These are phyloP conservation scores for Drosophila funebris DNA, from an alignment of 1,140 invertebrate species.

Conservation along the genomic window DNA sequence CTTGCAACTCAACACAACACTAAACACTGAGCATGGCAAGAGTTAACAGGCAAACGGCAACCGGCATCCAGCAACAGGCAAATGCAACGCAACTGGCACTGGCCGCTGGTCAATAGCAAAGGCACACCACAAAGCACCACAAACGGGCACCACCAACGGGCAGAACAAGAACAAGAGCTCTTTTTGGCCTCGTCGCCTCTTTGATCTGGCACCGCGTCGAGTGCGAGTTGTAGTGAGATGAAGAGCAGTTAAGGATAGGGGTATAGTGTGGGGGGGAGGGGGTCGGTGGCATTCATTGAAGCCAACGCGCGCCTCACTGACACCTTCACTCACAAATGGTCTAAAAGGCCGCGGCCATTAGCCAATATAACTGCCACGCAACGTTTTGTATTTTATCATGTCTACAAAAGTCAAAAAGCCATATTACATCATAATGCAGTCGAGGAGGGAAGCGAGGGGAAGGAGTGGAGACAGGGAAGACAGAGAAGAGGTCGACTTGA, in stretches of 20 bases:
- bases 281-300: conserved; percentile 35
- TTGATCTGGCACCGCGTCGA: conserved; percentile 60
- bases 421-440: conserved; percentile 76
- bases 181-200: conserved; percentile 6
- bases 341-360: conserved; percentile 80
- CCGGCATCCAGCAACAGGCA: no score
- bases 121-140: conserved; percentile 29
- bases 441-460: conserved; percentile 1
- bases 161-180: conserved; percentile 65
- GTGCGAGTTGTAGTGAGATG: conserved; percentile 1
- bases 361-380: conserved; percentile 81
- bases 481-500: conserved; percentile 6
- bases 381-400: conserved; percentile 82
- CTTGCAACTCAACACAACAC: conserved; percentile 46
- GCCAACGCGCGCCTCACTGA: conserved; percentile 47
- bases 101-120: conserved; percentile 63
- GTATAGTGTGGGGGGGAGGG: neutral
- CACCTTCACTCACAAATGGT: conserved; percentile 70
- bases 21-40: conserved; percentile 49
- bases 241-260: conserved; percentile 8
- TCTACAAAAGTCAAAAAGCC: conserved; percentile 82
- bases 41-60: conserved; percentile 48
- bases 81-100: conserved; percentile 28
- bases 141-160: conserved; percentile 17
- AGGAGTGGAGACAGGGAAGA: neutral